Conservation (phyloP, 2,113 vertebrate genomes). For the Dinomys branickii region DNA sequence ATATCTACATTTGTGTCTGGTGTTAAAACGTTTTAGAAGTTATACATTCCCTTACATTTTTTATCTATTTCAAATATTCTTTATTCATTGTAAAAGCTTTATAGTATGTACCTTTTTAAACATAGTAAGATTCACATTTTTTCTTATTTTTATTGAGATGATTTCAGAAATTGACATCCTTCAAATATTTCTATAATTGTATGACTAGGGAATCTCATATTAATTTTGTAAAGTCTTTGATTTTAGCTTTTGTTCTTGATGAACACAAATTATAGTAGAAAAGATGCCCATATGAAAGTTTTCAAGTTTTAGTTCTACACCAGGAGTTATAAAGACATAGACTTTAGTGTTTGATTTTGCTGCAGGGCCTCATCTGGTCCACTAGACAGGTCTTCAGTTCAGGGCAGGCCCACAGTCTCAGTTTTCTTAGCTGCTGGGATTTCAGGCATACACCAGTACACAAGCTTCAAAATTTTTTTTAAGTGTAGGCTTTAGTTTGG, state of each 20-base stretch:
- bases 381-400: neutral
- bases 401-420: neutral
- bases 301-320: neutral
- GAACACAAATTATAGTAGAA: slow-evolving; percentile 32
- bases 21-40: neutral
- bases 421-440: neutral
- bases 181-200: slow-evolving; percentile 21
- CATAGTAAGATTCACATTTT: neutral
- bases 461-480: neutral
- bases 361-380: neutral
- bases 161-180: neutral
- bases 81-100: neutral
- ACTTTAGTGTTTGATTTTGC: neutral
- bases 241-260: slow-evolving; percentile 33
- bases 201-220: neutral
- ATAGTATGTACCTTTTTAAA: neutral
- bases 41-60: neutral
- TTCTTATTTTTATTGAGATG: neutral
- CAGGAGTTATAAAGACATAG: neutral
- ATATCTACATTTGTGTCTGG: neutral
- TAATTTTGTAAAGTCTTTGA: slow-evolving; percentile 38
- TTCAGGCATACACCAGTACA: neutral
- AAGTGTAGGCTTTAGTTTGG: neutral
- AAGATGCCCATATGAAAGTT: neutral
- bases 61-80: neutral